phyloP scores from a whole-genome alignment of 2,888 invertebrate species.

The Sinodicranocentrus sp. region DNA sequence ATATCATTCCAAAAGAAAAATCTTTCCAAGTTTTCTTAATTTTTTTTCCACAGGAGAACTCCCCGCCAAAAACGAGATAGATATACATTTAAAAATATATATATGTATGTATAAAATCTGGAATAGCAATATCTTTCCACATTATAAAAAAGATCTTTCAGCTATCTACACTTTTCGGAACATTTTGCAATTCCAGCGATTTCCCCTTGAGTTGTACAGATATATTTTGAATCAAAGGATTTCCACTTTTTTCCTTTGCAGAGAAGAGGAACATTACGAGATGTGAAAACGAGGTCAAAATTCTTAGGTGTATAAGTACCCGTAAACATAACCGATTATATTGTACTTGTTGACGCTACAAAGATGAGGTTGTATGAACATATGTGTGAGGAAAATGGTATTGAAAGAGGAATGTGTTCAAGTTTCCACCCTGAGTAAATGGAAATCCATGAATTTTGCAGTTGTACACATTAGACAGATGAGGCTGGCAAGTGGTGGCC shows the following conservation, averaged over 20 bases:
- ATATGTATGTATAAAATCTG: no score
- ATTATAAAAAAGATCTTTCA: no score
- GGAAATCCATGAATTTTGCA: slow-evolving; percentile 55
- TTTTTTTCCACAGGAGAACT: neutral
- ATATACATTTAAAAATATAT: no score
- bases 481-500: slow-evolving; percentile 25
- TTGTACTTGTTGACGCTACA: slow-evolving; percentile 57
- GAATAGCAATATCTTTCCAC: no score
- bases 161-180: neutral
- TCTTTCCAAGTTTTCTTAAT: neutral
- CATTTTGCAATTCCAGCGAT: slow-evolving; percentile 13
- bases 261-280: no score
- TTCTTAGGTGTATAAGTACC: no score
- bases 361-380: neutral
- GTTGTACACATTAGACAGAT: slow-evolving; percentile 43
- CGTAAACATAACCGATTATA: no score
- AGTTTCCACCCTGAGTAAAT: slow-evolving; percentile 32
- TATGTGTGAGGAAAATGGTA: slow-evolving; percentile 9
- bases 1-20: neutral
- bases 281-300: no score
- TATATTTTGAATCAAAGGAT: neutral
- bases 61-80: neutral
- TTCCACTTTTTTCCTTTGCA: no score
- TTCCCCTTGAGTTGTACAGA: neutral
- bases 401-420: slow-evolving; percentile 40